Percentiles rank a stretch among this genome's conserved stretches.
phyloP scores from a whole-genome alignment of 1,140 invertebrate species.

The Drosophila truncata region DNA sequence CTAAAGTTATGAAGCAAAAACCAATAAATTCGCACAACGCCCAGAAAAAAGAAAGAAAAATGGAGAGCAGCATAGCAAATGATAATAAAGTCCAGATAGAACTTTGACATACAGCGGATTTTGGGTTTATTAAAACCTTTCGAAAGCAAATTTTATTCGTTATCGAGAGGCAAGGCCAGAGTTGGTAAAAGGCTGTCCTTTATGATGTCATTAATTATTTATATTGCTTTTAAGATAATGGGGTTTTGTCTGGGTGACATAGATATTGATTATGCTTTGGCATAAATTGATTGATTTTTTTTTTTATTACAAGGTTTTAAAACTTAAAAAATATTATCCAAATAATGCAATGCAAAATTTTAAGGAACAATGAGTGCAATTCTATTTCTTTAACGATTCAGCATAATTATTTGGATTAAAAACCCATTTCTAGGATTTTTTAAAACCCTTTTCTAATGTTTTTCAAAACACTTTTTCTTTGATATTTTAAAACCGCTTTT shows the following conservation, averaged over 20 bases:
- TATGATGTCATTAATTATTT: conserved; percentile 2
- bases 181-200: not conserved
- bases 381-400: too few species aligned
- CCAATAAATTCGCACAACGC: conserved; percentile 67
- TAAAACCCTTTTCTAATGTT: too few species aligned
- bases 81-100: conserved; percentile 47
- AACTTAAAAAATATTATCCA: not conserved
- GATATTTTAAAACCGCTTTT: too few species aligned
- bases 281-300: not conserved
- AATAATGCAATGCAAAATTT: not conserved
- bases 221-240: not conserved
- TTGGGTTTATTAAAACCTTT: not conserved
- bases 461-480: too few species aligned
- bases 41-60: conserved; percentile 20
- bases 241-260: not conserved
- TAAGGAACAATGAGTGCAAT: too few species aligned
- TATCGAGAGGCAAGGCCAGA: not conserved
- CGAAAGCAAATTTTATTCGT: not conserved
- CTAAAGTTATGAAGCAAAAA: conserved; percentile 51
- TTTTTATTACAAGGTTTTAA: not conserved
- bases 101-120: conserved; percentile 23
- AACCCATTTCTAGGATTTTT: too few species aligned
- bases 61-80: conserved; percentile 32
- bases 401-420: too few species aligned
- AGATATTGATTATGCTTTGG: not conserved